Base-by-base conservation (phyloP, 2,888 invertebrate genomes). In the Polydrusus tereticollis region DNA sequence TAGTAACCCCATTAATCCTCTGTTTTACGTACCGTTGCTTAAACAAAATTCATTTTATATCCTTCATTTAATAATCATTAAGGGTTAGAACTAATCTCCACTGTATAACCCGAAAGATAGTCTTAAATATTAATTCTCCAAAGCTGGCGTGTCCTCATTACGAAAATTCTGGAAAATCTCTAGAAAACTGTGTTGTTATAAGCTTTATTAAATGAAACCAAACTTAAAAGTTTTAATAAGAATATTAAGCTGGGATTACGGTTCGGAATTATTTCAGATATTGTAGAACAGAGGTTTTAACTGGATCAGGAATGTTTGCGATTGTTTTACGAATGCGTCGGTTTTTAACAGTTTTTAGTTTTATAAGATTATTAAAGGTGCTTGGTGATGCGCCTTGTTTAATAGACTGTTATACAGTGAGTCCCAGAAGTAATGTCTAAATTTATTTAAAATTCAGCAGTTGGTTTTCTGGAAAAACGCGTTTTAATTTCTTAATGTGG, bases 181-280 rank as follows among this genome's bases (percentile, higher is more conserved):
- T 43, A 60, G 26, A 60, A 60, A 60, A 43, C 43, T 60, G 41
- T 60, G 41, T 58, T 58, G 41, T 59, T 59, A 16, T 65, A 55
- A 65, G 55, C 65, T 26, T 55, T 55, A 67, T 67, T 67, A 67
- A 67, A 67, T 58, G 55, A 70, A 70, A 70, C 58, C 58, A 50
- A 70, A 58, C 64, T 50, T 47, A 47, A 70, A 70, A 70, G 38
- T 70, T 70, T 70, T 70, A 70, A 70, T 64, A 64, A 70, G 70
- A 64, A 62, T 70, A 70, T 70, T 70, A 70, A 70, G 50, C 70
- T 23, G 20, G 64, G 70, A 70, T 70, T 59, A 57, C 2, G 59
- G 50, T 58, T 50, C 36, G 33, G 38, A 20, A 63, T 63, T 45
- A 60, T 68, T 58, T 60, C 45, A 59, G 60, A 60, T 60, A 36